These are phyloP conservation scores for Epinotia bilunana DNA, from an alignment of 2,888 invertebrate genomes.

Conservation along the genomic window DNA sequence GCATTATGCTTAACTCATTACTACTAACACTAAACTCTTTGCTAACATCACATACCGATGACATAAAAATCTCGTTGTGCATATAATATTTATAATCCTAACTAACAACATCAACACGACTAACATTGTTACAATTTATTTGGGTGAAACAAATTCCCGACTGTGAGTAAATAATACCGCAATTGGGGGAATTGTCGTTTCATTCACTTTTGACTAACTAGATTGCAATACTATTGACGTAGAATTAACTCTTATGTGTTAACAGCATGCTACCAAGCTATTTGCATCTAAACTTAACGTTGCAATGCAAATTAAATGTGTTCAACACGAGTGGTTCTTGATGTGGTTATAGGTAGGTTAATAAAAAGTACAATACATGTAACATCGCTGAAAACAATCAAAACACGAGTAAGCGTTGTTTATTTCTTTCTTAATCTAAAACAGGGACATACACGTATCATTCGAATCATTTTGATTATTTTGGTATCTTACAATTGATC, in stretches of 20 bases:
- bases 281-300: not conserved
- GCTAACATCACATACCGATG: no score
- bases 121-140: not conserved
- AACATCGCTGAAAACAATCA: not conserved
- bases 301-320: slow-evolving; percentile 13
- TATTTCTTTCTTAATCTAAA: not conserved
- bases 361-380: slow-evolving; percentile 1
- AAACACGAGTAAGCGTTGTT: not conserved
- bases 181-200: not conserved
- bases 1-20: not conserved
- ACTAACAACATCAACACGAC: not conserved
- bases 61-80: no score
- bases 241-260: not conserved
- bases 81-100: no score
- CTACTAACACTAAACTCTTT: not conserved
- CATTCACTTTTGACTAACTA: slow-evolving; percentile 4
- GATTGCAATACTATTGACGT: not conserved
- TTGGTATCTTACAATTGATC: not conserved
- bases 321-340: slow-evolving; percentile 3
- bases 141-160: not conserved
- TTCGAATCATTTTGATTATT: not conserved
- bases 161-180: not conserved
- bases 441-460: not conserved
- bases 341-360: not conserved
- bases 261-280: not conserved